Evolutionary conservation across 92 coral and sea anemone genomes (phyloP), one percentile per base, ranked within the genome.

Genomic region (Heteractis magnifica): DNA sequence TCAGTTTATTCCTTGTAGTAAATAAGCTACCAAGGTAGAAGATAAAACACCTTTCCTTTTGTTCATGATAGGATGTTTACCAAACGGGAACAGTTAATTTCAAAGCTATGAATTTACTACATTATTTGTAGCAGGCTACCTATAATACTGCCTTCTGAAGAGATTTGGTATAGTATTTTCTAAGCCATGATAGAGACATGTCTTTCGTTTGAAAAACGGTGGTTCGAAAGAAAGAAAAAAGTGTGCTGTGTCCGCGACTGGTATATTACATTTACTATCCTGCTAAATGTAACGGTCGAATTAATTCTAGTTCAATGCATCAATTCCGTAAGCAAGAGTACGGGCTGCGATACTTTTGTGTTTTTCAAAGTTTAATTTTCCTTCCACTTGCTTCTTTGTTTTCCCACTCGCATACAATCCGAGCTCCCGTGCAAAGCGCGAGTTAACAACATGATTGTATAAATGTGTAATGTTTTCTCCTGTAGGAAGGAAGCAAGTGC

Each of bases 31-130:
- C 68, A 18, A 60, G 16, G 68, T 60, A 18, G 68, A 60, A 60
- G 14, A 60, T 60, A 60, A 60, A 60, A 60, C 68, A 60, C n/a
- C 68, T 60, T 60, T 60, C 68, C 68, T 60, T 60, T 60, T 60
- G 16, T 60, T 12, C 5, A 15, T 11, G 68, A 60, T 60, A 60
- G 68, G 68, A 18, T 60, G 68, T 60, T 60, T 0, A 53, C 8
- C 26, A 53, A 53, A 12, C 59, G 10, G 0, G 0, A 53, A 53
- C 1, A 7, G 8, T 53, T 12, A 53, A 53, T 7, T 53, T 7
- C 13, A 53, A 53, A 53, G 13, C 59, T 53, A 53, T 53, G 59
- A 53, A 53, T 7, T 53, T 12, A 53, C 13, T 53, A 7, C 8
- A 53, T 53, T 7, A 53, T 53, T 53, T 53, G 59, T 53, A 53